Conservation (phyloP, 2,888 invertebrate genomes). For the Volucella inanis region DNA sequence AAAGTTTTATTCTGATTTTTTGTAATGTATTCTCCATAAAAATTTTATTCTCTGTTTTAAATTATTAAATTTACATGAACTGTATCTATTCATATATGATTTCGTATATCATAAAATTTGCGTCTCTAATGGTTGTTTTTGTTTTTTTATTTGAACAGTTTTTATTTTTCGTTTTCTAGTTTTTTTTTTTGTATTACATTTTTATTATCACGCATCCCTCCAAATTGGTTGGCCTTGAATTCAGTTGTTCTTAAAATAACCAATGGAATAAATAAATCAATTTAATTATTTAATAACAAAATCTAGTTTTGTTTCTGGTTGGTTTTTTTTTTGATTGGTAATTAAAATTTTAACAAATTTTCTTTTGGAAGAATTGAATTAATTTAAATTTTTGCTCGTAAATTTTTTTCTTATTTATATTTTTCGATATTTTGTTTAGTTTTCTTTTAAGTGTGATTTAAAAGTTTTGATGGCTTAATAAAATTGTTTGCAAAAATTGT, state of each 20-base stretch:
- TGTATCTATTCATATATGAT: slow-evolving; percentile 54
- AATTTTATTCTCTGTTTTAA: slow-evolving; percentile 48
- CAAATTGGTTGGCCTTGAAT: slow-evolving; percentile 79
- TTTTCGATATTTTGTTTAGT: background rate
- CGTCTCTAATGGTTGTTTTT: slow-evolving; percentile 49
- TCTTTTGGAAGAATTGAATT: slow-evolving; percentile 59
- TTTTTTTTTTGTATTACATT: slow-evolving; percentile 64
- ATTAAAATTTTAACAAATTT: slow-evolving; percentile 14
- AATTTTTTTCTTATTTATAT: slow-evolving; percentile 30
- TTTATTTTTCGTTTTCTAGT: slow-evolving; percentile 40
- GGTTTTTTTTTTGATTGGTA: background rate
- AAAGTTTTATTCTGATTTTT: slow-evolving; percentile 55
- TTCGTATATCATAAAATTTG: slow-evolving; percentile 67
- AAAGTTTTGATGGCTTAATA: slow-evolving; percentile 65
- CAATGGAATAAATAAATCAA: slow-evolving; percentile 32
- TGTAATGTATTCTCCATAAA: slow-evolving; percentile 38
- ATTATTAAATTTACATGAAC: slow-evolving; percentile 77
- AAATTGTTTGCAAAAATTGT: slow-evolving; percentile 51
- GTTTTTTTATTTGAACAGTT: slow-evolving; percentile 55
- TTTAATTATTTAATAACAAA: slow-evolving; percentile 6
- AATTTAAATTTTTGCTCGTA: slow-evolving; percentile 24
- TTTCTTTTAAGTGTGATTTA: slow-evolving; percentile 3
- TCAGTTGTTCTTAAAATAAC: slow-evolving; percentile 52
- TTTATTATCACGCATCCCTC: slow-evolving; percentile 83
- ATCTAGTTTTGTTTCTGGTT: slow-evolving; percentile 2